Conservation (phyloP, 37 sponge, comb jelly and placozoan species). For the Mnemiopsis leidyi region DNA sequence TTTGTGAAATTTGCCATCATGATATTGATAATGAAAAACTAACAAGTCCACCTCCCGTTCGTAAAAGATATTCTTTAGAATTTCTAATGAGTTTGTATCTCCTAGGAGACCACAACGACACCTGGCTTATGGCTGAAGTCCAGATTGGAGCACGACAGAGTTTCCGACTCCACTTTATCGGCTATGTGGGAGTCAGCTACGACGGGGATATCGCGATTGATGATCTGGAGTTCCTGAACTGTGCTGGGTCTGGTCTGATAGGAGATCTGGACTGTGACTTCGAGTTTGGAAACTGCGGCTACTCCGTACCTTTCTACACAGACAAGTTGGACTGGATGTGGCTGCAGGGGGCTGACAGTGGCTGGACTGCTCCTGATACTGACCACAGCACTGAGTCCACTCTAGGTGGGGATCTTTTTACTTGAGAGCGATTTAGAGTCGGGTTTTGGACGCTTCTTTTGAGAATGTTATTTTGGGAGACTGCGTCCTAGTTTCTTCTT, state of each 20-base stretch:
- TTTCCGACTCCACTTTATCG: conserved; percentile 42
- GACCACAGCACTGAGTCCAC: conserved; percentile 54
- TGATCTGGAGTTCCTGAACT: conserved; percentile 66
- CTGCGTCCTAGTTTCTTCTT: too few species aligned
- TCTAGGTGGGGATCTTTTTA: neutral
- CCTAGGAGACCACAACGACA: conserved; percentile 61
- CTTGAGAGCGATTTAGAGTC: too few species aligned
- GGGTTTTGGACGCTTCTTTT: too few species aligned
- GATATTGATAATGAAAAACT: too few species aligned
- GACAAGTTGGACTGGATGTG: conserved; percentile 40
- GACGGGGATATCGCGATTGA: conserved; percentile 64
- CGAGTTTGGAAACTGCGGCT: conserved; percentile 66
- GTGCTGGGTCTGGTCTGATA: conserved; percentile 47
- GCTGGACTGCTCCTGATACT: neutral
- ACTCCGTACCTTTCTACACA: neutral
- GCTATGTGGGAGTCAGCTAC: conserved; percentile 51
- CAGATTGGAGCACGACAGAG: conserved; percentile 3
- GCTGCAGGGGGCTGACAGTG: conserved; percentile 36
- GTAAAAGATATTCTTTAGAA: too few species aligned
- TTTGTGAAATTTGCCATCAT: too few species aligned
- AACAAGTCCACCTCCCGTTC: too few species aligned
- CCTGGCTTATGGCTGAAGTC: conserved; percentile 40
- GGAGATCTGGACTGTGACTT: conserved; percentile 66
- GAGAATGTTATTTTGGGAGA: too few species aligned
- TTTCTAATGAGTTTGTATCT: too few species aligned